A percentile compares a stretch with the other conserved stretches of the same genome.
Evolutionary conservation across 2,113 vertebrate species (phyloP).

Genomic region (Microcebus tavaratra): DNA sequence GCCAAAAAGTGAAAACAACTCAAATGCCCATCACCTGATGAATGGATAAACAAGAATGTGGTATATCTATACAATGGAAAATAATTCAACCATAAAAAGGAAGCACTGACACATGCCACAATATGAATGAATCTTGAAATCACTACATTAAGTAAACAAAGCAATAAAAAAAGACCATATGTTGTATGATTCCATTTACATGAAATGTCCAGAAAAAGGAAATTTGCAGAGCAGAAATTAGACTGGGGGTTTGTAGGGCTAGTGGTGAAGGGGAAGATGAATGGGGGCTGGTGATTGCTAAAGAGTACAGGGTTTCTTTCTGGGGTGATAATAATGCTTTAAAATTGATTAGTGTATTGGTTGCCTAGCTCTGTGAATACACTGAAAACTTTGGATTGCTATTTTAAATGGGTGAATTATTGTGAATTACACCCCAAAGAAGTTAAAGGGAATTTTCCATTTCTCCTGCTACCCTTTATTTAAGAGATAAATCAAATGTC

Average conservation of each 20-base stretch:
- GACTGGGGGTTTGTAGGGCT: background rate
- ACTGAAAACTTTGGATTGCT: background rate
- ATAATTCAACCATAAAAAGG: background rate
- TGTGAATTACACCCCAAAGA: background rate
- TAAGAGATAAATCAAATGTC: background rate
- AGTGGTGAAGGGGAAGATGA: background rate
- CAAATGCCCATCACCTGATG: background rate
- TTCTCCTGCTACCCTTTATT: background rate
- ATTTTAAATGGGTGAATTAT: background rate
- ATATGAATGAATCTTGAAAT: background rate
- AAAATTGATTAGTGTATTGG: background rate
- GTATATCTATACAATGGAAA: background rate
- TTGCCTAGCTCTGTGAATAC: background rate
- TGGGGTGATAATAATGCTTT: background rate
- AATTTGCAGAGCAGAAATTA: background rate
- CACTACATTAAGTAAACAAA: background rate
- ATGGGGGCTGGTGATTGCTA: background rate
- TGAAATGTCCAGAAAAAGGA: background rate
- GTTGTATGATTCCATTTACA: background rate
- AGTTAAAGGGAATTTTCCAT: background rate
- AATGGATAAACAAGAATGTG: background rate
- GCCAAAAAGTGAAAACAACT: background rate
- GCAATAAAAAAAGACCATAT: background rate
- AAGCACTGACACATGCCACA: background rate
- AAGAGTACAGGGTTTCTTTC: background rate